A percentile compares a stretch with the other conserved stretches of the same genome.
These are phyloP conservation scores for Conopomorpha cramerella DNA, from an alignment of 1,140 invertebrate species.

Conservation along the genomic window DNA sequence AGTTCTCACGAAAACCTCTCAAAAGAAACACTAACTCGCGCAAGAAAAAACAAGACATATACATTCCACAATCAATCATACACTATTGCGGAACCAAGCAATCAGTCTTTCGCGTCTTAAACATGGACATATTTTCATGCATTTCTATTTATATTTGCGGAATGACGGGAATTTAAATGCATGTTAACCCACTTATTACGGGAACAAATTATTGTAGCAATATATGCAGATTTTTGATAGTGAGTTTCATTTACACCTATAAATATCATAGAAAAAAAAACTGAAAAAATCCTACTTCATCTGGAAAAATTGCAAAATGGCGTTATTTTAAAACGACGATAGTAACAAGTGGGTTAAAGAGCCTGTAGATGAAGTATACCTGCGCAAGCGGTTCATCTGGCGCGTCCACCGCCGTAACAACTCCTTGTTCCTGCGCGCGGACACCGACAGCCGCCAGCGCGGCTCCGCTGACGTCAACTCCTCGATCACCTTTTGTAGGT, in stretches of 20 bases:
- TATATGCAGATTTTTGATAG: neutral
- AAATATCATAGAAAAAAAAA: neutral
- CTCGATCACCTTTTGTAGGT: conserved; percentile 89
- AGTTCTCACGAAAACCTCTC: too few relatives aligned
- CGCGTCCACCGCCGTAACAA: conserved; percentile 86
- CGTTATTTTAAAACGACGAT: too few relatives aligned
- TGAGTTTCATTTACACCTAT: neutral
- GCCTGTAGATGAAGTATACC: neutral
- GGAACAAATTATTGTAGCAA: neutral
- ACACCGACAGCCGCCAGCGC: conserved; percentile 81
- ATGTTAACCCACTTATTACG: neutral
- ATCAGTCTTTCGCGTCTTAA: too few relatives aligned
- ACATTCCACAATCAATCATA: too few relatives aligned
- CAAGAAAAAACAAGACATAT: too few relatives aligned
- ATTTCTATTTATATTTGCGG: too few relatives aligned
- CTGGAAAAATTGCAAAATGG: too few relatives aligned
- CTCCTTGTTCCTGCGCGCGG: conserved; percentile 78
- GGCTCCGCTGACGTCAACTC: conserved; percentile 81
- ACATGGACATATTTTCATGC: too few relatives aligned
- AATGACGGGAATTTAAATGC: too few relatives aligned
- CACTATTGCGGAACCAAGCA: too few relatives aligned
- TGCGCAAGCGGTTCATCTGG: conserved; percentile 72
- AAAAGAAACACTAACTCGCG: too few relatives aligned
- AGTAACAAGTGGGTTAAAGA: too few relatives aligned
- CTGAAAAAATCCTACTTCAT: neutral